Conservation (phyloP, 2,888 invertebrate genomes). For the Nephrotoma guestfalica region DNA sequence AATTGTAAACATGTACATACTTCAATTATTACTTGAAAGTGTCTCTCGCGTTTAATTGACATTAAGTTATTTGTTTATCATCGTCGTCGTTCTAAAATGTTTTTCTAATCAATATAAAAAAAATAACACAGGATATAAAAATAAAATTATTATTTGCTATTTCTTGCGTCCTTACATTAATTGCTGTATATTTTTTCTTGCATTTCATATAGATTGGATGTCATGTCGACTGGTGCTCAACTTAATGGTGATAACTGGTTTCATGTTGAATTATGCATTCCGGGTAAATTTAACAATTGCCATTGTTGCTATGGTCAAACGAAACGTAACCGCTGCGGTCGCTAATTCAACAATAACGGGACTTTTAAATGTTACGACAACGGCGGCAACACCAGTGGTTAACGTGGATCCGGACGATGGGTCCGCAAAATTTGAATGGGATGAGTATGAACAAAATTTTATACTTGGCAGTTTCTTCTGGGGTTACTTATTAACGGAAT, state of each 20-base stretch:
- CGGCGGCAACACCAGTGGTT: not conserved
- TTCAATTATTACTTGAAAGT: not conserved
- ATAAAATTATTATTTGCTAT: too few species aligned
- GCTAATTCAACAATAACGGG: not conserved
- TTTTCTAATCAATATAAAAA: not conserved
- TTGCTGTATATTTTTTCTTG: not conserved
- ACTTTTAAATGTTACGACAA: not conserved
- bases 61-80: not conserved
- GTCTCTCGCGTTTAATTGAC: not conserved
- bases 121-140: not conserved
- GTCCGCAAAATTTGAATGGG: conserved; percentile 52
- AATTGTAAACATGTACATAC: not conserved
- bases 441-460: conserved; percentile 61
- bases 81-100: not conserved
- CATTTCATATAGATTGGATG: conserved; percentile 43
- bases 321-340: not conserved
- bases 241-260: conserved; percentile 72
- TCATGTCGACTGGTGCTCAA: conserved; percentile 70
- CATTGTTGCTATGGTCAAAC: conserved; percentile 65
- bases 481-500: conserved; percentile 80
- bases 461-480: conserved; percentile 82
- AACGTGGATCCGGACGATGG: conserved; percentile 7
- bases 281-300: conserved; percentile 77
- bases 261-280: conserved; percentile 82
- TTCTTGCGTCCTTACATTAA: too few species aligned